Conservation (phyloP, 2,797 vertebrate species). For the Columba guinea region DNA sequence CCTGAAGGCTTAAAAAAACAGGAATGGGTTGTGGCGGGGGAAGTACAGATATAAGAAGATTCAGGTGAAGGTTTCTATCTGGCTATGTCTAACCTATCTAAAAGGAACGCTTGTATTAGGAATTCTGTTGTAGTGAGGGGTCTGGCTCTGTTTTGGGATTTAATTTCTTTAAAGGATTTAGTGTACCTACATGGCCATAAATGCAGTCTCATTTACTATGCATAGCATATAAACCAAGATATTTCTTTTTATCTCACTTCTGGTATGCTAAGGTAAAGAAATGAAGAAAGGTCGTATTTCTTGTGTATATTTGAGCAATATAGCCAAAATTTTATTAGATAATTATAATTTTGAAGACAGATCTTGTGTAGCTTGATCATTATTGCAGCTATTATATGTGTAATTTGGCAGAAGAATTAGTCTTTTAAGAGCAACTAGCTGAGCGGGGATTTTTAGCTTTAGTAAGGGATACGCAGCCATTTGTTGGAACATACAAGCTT, state of each 20-base stretch:
- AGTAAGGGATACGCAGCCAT: background rate
- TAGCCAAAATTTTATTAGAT: background rate
- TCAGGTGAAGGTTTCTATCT: background rate
- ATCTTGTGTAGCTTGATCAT: background rate
- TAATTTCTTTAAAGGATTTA: background rate
- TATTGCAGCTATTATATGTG: background rate
- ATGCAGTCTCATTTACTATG: background rate
- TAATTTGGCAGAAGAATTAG: background rate
- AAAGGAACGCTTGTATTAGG: background rate
- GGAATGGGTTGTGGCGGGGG: fast-evolving
- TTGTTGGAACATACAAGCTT: background rate
- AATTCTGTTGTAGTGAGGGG: background rate
- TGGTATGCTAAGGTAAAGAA: background rate
- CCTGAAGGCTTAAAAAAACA: background rate
- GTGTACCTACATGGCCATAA: background rate
- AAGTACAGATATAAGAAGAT: background rate
- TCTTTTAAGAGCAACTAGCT: background rate
- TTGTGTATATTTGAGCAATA: background rate
- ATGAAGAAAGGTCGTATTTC: background rate
- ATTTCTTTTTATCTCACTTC: background rate
- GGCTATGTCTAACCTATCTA: background rate
- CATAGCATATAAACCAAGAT: background rate
- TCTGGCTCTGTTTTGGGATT: background rate
- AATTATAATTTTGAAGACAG: background rate
- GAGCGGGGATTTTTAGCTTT: background rate